Evolutionary conservation across 2,113 vertebrate species (phyloP).

Genomic region (Bufo gargarizans): DNA sequence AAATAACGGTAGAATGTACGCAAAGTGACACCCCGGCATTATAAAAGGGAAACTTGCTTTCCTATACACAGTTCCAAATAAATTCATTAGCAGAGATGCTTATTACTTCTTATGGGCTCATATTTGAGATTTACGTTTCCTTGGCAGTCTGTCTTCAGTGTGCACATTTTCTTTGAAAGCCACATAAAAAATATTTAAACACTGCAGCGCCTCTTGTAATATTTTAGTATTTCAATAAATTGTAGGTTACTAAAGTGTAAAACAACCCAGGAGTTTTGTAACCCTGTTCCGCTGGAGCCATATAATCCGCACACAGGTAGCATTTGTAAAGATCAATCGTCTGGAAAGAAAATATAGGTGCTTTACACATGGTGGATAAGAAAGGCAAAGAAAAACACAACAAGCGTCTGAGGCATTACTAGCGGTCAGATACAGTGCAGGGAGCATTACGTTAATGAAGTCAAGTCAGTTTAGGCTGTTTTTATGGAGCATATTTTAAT

Average conservation of each 20-base stretch:
- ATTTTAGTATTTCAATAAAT: conserved; percentile 60
- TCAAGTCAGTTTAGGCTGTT: background rate
- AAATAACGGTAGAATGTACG: conserved; percentile 1
- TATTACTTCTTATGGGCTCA: conserved; percentile 54
- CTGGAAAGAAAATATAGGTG: conserved; percentile 45
- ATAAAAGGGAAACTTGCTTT: conserved; percentile 36
- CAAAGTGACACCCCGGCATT: background rate
- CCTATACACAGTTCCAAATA: conserved; percentile 41
- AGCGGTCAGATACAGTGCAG: conserved; percentile 16
- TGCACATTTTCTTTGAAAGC: conserved; percentile 54
- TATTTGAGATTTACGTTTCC: conserved; percentile 57
- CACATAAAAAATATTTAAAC: conserved; percentile 59
- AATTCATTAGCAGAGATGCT: conserved; percentile 55
- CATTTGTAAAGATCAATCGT: conserved; percentile 53
- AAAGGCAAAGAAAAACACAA: background rate
- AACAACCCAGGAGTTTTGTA: conserved; percentile 50
- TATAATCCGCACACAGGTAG: conserved; percentile 48
- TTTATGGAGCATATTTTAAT: conserved; percentile 15
- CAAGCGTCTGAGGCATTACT: conserved; percentile 23
- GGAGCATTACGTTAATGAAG: background rate
- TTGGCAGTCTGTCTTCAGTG: conserved; percentile 54
- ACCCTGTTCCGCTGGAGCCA: conserved; percentile 30
- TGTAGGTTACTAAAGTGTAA: conserved; percentile 51
- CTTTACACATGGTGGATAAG: conserved; percentile 30
- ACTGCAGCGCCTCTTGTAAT: conserved; percentile 58